These are phyloP conservation scores for Menidia menidia DNA, from an alignment of 2,797 vertebrate species.

Conservation along the genomic window DNA sequence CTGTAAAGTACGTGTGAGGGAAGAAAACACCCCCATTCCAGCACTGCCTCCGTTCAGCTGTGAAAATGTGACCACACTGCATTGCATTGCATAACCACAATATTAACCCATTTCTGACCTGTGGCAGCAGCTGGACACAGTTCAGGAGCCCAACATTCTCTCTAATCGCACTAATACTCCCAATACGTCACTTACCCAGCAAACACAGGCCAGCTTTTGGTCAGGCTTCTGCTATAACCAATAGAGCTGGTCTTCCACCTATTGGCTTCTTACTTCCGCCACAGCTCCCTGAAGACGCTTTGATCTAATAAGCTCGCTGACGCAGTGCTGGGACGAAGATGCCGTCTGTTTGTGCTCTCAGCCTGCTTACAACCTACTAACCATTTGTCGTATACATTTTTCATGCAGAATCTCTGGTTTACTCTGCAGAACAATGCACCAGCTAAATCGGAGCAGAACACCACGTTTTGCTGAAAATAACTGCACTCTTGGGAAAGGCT, in stretches of 20 bases:
- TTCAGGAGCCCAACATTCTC: slow-evolving; percentile 31
- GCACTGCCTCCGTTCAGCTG: slow-evolving; percentile 1
- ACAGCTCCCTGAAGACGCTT: slow-evolving; percentile 12
- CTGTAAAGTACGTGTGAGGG: slow-evolving; percentile 2
- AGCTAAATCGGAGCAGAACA: slow-evolving; percentile 62
- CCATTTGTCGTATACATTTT: slow-evolving; percentile 28
- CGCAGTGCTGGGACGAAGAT: slow-evolving; percentile 2
- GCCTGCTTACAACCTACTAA: slow-evolving; percentile 7
- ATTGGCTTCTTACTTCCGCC: neutral
- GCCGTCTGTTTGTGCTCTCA: slow-evolving; percentile 10
- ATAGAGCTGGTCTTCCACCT: slow-evolving; percentile 17
- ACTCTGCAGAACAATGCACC: slow-evolving; percentile 35
- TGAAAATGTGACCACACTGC: slow-evolving; percentile 31
- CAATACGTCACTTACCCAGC: slow-evolving; percentile 53
- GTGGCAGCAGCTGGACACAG: slow-evolving; percentile 33
- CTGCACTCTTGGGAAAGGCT: slow-evolving; percentile 60
- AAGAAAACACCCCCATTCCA: slow-evolving; percentile 10
- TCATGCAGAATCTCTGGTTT: slow-evolving; percentile 24
- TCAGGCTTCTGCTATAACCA: slow-evolving; percentile 10
- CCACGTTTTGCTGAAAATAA: slow-evolving; percentile 69
- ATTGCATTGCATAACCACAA: slow-evolving; percentile 44
- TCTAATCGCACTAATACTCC: slow-evolving; percentile 66
- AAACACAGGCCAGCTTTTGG: slow-evolving; percentile 64
- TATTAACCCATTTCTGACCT: slow-evolving; percentile 37
- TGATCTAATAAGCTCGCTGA: slow-evolving; percentile 16